Evolutionary conservation across 2,888 invertebrate genomes (phyloP).

Genomic region (Platerodrilus igneus): DNA sequence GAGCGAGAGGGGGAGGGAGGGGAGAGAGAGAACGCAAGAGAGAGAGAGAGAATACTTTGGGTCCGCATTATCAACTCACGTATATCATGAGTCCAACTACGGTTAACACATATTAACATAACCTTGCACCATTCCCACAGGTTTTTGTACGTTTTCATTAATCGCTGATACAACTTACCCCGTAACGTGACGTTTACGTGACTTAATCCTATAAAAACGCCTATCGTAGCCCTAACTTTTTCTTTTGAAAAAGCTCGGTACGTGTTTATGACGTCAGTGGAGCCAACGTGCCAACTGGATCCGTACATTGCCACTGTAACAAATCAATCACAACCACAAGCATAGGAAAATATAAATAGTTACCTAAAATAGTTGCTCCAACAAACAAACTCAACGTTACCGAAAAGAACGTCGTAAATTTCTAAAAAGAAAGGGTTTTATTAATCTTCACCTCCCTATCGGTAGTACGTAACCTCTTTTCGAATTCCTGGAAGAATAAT

Average conservation of each 20-base stretch:
- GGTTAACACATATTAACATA: too few relatives aligned
- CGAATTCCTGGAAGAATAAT: conserved; percentile 94
- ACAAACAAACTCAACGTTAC: conserved; percentile 89
- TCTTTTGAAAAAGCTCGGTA: conserved; percentile 89
- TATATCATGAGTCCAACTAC: too few relatives aligned
- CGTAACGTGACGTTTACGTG: conserved; percentile 93
- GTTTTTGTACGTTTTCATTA: too few relatives aligned
- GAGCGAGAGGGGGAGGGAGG: too few relatives aligned
- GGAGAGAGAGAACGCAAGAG: too few relatives aligned
- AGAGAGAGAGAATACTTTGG: too few relatives aligned
- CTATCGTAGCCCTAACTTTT: conserved; percentile 81
- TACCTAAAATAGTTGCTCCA: conserved; percentile 89
- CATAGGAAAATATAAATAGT: conserved; percentile 45
- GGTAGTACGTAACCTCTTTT: conserved; percentile 69
- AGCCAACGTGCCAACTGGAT: conserved; percentile 90
- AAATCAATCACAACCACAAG: neutral
- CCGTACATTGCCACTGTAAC: conserved; percentile 78
- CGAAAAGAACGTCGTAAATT: conserved; percentile 86
- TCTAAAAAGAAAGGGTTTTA: conserved; percentile 71
- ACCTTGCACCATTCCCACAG: too few relatives aligned
- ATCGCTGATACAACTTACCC: conserved; percentile 70
- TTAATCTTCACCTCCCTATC: conserved; percentile 1
- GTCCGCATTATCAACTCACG: too few relatives aligned
- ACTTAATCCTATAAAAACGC: conserved; percentile 86
- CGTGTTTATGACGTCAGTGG: conserved; percentile 74